Conservation (phyloP, 2,888 invertebrate species). For the Philaethria dido region DNA sequence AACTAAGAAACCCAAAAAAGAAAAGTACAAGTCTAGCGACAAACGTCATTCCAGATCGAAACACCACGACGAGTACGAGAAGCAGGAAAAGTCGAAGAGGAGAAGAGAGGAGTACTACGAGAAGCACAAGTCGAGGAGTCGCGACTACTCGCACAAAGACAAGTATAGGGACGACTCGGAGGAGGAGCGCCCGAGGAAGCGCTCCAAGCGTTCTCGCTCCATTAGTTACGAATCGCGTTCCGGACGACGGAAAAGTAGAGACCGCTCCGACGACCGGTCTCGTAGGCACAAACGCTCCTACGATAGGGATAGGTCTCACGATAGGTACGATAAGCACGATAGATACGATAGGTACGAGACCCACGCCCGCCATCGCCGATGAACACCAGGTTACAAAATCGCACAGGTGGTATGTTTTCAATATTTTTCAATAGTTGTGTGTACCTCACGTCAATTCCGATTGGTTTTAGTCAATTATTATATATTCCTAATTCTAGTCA, state of each 20-base stretch:
- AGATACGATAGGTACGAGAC: slow-evolving; percentile 76
- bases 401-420: slow-evolving; percentile 73
- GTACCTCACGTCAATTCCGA: slow-evolving; percentile 24
- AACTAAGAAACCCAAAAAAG: slow-evolving; percentile 62
- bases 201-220: slow-evolving; percentile 67
- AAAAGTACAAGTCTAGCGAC: slow-evolving; percentile 58
- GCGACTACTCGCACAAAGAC: slow-evolving; percentile 62
- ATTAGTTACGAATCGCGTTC: slow-evolving; percentile 67
- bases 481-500: slow-evolving; percentile 2
- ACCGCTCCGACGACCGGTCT: slow-evolving; percentile 59
- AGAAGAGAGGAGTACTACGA: slow-evolving; percentile 65
- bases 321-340: slow-evolving; percentile 60
- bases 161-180: slow-evolving; percentile 73
- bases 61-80: slow-evolving; percentile 61
- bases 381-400: slow-evolving; percentile 70
- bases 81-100: slow-evolving; percentile 57
- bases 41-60: slow-evolving; percentile 59
- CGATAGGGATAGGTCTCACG: slow-evolving; percentile 60
- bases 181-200: slow-evolving; percentile 66
- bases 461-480: slow-evolving; percentile 16
- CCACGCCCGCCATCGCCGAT: slow-evolving; percentile 71
- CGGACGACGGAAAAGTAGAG: slow-evolving; percentile 55
- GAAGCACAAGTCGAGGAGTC: slow-evolving; percentile 62
- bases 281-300: slow-evolving; percentile 60
- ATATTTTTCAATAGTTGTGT: slow-evolving; percentile 42